Base-by-base conservation (phyloP, 2,888 invertebrate species). In the Cephus nigrinus region DNA sequence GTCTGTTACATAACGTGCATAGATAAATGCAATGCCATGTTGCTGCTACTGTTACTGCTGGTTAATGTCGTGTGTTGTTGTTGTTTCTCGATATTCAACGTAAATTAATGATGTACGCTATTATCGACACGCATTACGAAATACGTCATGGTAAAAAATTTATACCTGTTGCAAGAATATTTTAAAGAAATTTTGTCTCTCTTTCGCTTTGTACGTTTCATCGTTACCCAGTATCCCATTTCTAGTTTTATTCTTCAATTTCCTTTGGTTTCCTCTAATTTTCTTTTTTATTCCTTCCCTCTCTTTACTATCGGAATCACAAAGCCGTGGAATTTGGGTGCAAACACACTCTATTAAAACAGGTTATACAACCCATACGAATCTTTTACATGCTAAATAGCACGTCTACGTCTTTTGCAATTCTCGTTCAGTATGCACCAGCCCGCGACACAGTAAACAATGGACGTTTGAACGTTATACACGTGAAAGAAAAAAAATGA, bases 51-150 rank as follows among this genome's bases (percentile, higher is more conserved):
- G 80, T 88, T 89, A 87, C 84, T 76, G 88, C 88, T 90, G 86
- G 86, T 88, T 89, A 90, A 91, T 91, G 90, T 91, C 88, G 89
- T 90, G 87, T 90, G 90, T 90, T 88, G 89, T 90, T 90, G 90
- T 90, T 90, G 88, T 90, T 89, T 90, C 90, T 90, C 84, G 88
- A 90, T 89, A 89, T 87, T 88, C 88, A 88, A 81, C 33, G 73
- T 73, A 35, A 74, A 55, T 55, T 55, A 55, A 55, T 55, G 23
- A 55, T 55, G 9, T 55, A 55, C 55, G 55, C 55, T 55, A 55
- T 55, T 55, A 55, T 55, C 23, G 55, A 55, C 55, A 55, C 23
- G 55, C 55, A 55, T 55, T 55, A 23, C 55, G 55, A 55, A 71
- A 71, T 32, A 71, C 33, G 33, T 71, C 11, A 11, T 23, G 11